Base-by-base conservation (phyloP, 2,888 invertebrate species). In the Agrotis puta region DNA sequence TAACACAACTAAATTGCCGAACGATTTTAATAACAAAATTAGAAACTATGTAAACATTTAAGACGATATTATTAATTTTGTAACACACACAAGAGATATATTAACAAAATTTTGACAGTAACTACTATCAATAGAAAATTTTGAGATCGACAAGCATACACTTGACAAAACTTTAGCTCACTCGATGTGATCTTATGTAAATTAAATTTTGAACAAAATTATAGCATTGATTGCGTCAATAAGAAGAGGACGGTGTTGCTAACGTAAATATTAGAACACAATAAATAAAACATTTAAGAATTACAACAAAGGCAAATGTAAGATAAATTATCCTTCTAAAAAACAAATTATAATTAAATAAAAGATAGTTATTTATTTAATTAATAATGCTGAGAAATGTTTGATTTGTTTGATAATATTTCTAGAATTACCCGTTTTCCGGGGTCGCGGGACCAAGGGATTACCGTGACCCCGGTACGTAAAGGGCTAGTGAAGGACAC, bases 21-120 rank as follows among this genome's bases (percentile, higher is more conserved):
- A 27, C 47, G 14, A 62, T 39, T 56, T 65, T 75, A 74, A 63
- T 79, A 65, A 70, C 62, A 14, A 79, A 78, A 59, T 56, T 78
- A 18, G 7, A 20, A 79, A 70, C 65, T 70, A 69, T 50, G 58
- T 59, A 22, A 65, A 63, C 69, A 69, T 45, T 27, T 57, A 51
- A 18, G 58, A 20, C 58, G n/a, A 51, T 51, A 63, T 70, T 74
- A 81, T 77, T 81, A 77, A 74, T 74, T 74, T 67, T 33, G 24
- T 18, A n/a, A 56, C 65, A 70, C 51, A 66, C 51, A 47, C 47
- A 39, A 53, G 24, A 43, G 6, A 45, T 45, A 66, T 66, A 66
- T 70, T 72, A 77, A 62, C 66, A 64, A 72, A 57, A 72, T 56
- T 63, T 56, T 58, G 43, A 63, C 57, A 58, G 22, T 14, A 43